These are phyloP conservation scores for Strigamia crassipes DNA, from an alignment of 2,888 invertebrate genomes.

Conservation along the genomic window DNA sequence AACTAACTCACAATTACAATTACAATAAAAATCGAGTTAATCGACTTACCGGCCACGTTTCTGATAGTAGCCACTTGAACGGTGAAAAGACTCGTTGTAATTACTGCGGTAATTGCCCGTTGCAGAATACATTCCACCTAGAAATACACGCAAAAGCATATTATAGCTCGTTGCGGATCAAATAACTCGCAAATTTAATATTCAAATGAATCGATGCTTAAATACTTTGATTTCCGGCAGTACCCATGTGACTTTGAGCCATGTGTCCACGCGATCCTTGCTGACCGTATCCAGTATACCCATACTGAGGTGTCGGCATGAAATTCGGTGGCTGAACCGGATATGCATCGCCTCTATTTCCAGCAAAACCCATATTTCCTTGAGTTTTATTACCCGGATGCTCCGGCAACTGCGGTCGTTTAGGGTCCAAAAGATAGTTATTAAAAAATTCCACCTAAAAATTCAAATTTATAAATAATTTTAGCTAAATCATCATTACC, in stretches of 20 bases:
- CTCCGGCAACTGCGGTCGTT: conserved; percentile 91
- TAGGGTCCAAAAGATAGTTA: conserved; percentile 90
- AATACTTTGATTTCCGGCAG: conserved; percentile 10
- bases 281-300: conserved; percentile 47
- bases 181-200: background rate
- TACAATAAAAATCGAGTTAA: background rate
- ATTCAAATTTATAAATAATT: background rate
- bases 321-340: conserved; percentile 50
- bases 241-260: background rate
- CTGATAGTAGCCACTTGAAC: background rate
- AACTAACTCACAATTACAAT: background rate
- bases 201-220: background rate
- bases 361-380: conserved; percentile 59
- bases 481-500: background rate
- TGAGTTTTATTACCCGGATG: conserved; percentile 69
- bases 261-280: conserved; percentile 48
- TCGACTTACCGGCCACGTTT: conserved; percentile 35
- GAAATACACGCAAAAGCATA: background rate
- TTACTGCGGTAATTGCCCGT: background rate
- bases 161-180: background rate
- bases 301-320: conserved; percentile 52
- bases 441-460: conserved; percentile 88
- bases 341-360: conserved; percentile 45
- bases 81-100: conserved; percentile 5
- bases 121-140: conserved; percentile 10